A percentile compares a stretch with the other conserved stretches of the same genome.
phyloP scores from a whole-genome alignment of 2,888 invertebrate genomes.

The Nomada fabriciana region DNA sequence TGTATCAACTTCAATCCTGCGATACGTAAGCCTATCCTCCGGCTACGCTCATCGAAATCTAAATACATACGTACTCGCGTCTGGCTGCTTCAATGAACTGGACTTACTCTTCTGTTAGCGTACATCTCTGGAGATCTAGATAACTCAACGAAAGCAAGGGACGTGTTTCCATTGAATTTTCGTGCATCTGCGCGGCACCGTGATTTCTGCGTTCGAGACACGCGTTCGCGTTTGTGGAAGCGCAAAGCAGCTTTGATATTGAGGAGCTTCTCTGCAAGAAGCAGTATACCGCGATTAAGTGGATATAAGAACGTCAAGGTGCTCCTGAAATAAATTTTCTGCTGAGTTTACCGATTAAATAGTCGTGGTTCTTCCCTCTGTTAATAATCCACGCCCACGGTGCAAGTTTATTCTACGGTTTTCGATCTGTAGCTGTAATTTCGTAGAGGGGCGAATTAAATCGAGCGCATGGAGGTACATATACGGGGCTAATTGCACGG shows the following conservation, averaged over 20 bases:
- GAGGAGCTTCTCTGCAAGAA: not conserved
- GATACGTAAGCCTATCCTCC: slow-evolving; percentile 51
- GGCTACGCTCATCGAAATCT: slow-evolving; percentile 19
- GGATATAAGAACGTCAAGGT: not conserved
- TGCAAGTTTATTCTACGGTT: not conserved
- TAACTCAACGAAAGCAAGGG: not conserved
- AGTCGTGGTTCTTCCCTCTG: not conserved
- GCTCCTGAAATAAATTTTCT: not conserved
- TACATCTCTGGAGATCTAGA: not conserved
- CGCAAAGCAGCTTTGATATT: slow-evolving; percentile 1
- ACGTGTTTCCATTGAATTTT: not conserved
- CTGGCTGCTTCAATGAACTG: not conserved
- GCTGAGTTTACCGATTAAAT: not conserved
- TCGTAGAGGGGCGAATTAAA: not conserved
- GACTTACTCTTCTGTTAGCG: too few relatives aligned
- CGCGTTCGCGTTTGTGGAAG: not conserved
- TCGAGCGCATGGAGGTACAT: not conserved
- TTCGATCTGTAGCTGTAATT: not conserved
- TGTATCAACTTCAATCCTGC: slow-evolving; percentile 61
- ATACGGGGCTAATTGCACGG: not conserved
- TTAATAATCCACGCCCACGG: not conserved
- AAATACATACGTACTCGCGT: slow-evolving; percentile 18
- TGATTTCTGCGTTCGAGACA: not conserved
- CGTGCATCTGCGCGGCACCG: too few relatives aligned
- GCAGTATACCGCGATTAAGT: not conserved